Evolutionary conservation across 2,113 vertebrate genomes (phyloP), one percentile per base, ranked within the genome.

Genomic region (Ammodytes dubius): DNA sequence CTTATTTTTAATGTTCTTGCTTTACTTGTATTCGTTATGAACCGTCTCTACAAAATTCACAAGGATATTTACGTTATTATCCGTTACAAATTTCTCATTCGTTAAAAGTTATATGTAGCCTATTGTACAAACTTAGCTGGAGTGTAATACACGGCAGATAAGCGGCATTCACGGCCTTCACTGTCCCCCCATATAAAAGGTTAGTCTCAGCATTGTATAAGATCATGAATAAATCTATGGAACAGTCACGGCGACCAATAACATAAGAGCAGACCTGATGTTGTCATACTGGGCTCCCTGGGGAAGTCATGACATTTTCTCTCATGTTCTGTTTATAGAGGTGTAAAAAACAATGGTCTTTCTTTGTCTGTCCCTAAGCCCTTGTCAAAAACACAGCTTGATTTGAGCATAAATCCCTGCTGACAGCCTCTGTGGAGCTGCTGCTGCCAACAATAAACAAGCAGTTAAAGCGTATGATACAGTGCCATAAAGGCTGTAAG

Each of bases 361-460:
- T 50, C 42, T 86, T 43, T 69, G 81, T 75, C 66, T 49, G 72
- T 79, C 86, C 81, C 86, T 71, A 71, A 89, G 77, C 81, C 69
- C 84, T 54, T 83, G 76, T 92, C 89, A 89, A 83, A 92, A 90
- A 83, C 79, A 85, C 74, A 80, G 57, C 45, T 77, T 90, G 86
- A 93, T 91, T 86, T 88, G 54, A 63, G 39, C 81, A 85, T 91
- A 82, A 92, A 88, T 92, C 82, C 9, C 50, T 8, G n/a, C 35
- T 75, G 89, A 68, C 82, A 71, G 73, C 72, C 47, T 69, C 79
- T 7, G 49, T 3, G 50, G 70, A 81, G 56, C 71, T 71, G 50
- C 74, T 15, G 57, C 6, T 37, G 15, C 61, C 10, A 67, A 70
- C 57, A 82, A 74, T 80, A 83, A 90, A 86, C 59, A 70, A 52